Conservation (phyloP, 2,888 invertebrate genomes). For the Tipula lateralis region DNA sequence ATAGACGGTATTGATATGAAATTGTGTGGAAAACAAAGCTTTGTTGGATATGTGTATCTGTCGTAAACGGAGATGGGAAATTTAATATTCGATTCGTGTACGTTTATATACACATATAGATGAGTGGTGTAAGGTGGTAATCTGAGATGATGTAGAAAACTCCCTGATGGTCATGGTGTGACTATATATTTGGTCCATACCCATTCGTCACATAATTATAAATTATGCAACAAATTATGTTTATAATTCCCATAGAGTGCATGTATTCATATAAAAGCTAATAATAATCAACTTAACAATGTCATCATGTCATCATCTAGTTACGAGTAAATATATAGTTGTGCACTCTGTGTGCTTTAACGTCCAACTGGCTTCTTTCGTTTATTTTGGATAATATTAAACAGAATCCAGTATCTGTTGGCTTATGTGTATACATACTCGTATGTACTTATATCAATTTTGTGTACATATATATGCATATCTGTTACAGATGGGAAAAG, state of each 20-base stretch:
- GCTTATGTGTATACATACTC: not conserved
- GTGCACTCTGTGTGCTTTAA: not conserved
- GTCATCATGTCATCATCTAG: not conserved
- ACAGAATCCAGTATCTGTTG: not conserved
- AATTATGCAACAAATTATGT: not conserved
- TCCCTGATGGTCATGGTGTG: too few relatives aligned
- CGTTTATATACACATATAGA: not conserved
- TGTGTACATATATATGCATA: not conserved
- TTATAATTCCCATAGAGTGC: not conserved
- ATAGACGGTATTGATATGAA: not conserved
- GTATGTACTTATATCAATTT: not conserved
- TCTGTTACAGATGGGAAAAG: not conserved
- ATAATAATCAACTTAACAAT: slow-evolving; percentile 15
- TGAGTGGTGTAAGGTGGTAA: not conserved
- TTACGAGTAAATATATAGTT: too few relatives aligned
- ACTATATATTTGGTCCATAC: not conserved
- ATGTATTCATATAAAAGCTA: slow-evolving; percentile 24
- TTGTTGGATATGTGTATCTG: not conserved
- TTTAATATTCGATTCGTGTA: not conserved
- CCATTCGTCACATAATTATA: not conserved
- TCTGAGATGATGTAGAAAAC: not conserved
- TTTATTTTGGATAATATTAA: not conserved
- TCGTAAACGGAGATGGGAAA: not conserved
- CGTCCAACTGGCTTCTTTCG: not conserved
- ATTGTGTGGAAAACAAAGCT: slow-evolving; percentile 11